A percentile compares a stretch with the other conserved stretches of the same genome.
Conservation (phyloP, 1,140 invertebrate genomes). For the Lerema accius region DNA sequence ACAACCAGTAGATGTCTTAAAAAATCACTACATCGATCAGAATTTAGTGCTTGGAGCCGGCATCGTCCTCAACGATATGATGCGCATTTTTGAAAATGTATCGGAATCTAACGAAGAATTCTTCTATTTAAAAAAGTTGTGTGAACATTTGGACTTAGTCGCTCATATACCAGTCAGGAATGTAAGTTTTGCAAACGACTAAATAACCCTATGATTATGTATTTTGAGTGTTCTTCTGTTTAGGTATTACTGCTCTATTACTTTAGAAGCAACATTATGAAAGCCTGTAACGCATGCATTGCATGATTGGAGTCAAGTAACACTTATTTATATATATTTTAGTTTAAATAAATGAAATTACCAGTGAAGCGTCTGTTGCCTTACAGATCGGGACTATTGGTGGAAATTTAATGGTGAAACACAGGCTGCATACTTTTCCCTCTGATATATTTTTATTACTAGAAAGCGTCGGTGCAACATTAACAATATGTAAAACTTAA, state of each 20-base stretch:
- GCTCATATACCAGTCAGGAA: constrained; percentile 88
- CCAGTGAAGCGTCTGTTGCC: not conserved
- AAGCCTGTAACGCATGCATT: too few relatives aligned
- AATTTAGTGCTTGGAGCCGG: constrained; percentile 85
- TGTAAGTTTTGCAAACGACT: constrained; percentile 83
- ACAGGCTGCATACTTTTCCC: constrained; percentile 87
- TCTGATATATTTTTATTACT: constrained; percentile 90
- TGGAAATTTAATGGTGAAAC: constrained; percentile 91
- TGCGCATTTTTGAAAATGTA: constrained; percentile 81
- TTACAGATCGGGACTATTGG: constrained; percentile 86
- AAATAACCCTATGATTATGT: too few relatives aligned
- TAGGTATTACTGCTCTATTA: too few relatives aligned
- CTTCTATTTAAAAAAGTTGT: constrained; percentile 82
- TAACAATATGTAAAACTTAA: constrained; percentile 82
- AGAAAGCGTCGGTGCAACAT: constrained; percentile 85
- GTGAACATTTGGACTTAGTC: constrained; percentile 86
- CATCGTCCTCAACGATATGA: constrained; percentile 84
- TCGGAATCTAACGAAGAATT: constrained; percentile 73
- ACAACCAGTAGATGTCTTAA: constrained; percentile 82
- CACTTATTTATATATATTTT: too few relatives aligned
- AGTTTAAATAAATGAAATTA: too few relatives aligned
- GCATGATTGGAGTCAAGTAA: too few relatives aligned
- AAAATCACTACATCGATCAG: constrained; percentile 85
- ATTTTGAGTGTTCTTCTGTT: too few relatives aligned
- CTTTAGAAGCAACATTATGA: too few relatives aligned